Evolutionary conservation across 2,797 vertebrate species (phyloP).

Genomic region (Semotilus atromaculatus): DNA sequence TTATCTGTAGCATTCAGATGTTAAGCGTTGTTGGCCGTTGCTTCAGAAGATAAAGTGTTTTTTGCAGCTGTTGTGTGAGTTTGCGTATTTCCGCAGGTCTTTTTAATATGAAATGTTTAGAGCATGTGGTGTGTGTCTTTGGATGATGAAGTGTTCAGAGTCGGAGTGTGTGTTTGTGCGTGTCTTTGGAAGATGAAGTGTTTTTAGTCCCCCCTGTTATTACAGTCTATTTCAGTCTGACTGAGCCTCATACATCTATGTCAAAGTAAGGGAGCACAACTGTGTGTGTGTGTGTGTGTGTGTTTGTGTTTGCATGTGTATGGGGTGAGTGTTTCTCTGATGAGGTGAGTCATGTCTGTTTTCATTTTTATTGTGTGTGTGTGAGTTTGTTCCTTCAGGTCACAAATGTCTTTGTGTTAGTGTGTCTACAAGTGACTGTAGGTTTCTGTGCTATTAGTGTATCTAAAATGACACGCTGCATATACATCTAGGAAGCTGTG

Average conservation of each 20-base stretch:
- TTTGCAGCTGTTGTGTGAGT: neutral
- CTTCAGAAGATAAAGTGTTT: slow-evolving; percentile 52
- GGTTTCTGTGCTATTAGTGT: slow-evolving; percentile 1
- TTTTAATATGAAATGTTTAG: slow-evolving; percentile 44
- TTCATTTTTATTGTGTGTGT: slow-evolving; percentile 32
- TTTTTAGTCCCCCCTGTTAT: slow-evolving; percentile 60
- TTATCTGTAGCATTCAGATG: slow-evolving; percentile 41
- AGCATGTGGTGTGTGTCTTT: slow-evolving; percentile 45
- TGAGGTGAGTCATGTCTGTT: slow-evolving; percentile 47
- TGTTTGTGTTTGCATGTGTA: slow-evolving; percentile 35
- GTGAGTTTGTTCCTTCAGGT: slow-evolving; percentile 36
- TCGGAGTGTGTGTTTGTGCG: slow-evolving; percentile 41
- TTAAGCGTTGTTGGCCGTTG: slow-evolving; percentile 35
- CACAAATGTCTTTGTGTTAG: slow-evolving; percentile 25
- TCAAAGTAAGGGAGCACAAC: slow-evolving; percentile 51
- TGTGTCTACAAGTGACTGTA: slow-evolving; percentile 43
- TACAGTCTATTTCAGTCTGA: slow-evolving; percentile 61
- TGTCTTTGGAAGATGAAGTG: slow-evolving; percentile 61
- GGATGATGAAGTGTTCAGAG: slow-evolving; percentile 56
- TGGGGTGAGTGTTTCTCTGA: slow-evolving; percentile 33
- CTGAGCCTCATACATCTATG: slow-evolving; percentile 59
- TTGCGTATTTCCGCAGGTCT: slow-evolving; percentile 31
- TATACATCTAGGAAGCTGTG: neutral
- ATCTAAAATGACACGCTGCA: slow-evolving; percentile 8
- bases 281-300: slow-evolving; percentile 33